phyloP scores from a whole-genome alignment of 35 echinoderm and acorn worm species.

The Hemicentrotus pulcherrimus region DNA sequence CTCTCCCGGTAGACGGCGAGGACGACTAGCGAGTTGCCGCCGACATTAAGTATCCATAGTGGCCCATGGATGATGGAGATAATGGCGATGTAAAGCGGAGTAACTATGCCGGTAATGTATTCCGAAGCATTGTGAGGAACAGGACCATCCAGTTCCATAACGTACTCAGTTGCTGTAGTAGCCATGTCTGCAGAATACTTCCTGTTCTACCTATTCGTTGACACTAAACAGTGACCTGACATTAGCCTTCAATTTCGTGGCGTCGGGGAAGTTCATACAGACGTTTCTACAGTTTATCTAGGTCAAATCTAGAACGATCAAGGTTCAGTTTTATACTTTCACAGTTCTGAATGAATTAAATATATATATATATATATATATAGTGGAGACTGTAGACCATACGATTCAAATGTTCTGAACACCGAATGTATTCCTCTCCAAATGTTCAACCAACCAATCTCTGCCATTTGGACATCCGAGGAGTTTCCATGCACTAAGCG shows the following conservation, averaged over 20 bases:
- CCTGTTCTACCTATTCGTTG: neutral
- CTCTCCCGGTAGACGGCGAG: constrained; percentile 20
- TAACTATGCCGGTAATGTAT: constrained; percentile 18
- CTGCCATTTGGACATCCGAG: neutral
- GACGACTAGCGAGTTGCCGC: constrained; percentile 32
- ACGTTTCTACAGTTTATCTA: neutral
- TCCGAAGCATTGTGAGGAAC: neutral
- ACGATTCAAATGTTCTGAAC: neutral
- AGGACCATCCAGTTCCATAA: neutral
- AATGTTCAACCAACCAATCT: neutral
- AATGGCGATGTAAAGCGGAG: neutral
- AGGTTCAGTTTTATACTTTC: neutral
- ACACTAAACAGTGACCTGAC: neutral
- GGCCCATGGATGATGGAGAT: constrained; percentile 1
- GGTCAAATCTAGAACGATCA: too few species aligned
- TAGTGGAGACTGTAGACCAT: neutral
- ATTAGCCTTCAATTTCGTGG: neutral
- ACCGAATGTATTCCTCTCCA: neutral
- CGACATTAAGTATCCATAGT: constrained; percentile 25
- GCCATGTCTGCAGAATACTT: neutral
- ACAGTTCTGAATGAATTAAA: neutral
- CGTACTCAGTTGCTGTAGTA: neutral
- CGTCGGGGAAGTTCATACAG: neutral
- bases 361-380: neutral
- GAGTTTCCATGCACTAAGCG: too few species aligned